Base-by-base conservation (phyloP, 2,888 invertebrate genomes). In the Minunthozetes semirufus region DNA sequence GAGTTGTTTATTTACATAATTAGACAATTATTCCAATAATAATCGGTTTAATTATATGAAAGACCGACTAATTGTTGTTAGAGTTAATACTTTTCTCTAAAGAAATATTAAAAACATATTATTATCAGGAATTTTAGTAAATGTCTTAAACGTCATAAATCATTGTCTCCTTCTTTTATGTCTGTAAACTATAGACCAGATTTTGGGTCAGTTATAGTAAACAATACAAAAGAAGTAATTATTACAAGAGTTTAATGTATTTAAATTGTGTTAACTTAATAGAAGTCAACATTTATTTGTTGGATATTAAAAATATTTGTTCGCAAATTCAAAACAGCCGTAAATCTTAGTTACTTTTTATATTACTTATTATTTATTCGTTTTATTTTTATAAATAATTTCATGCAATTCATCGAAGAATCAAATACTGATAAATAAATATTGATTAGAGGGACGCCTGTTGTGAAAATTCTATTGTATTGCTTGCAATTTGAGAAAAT, bases 141-240 rank as follows among this genome's bases (percentile, higher is more conserved):
- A 38, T 66, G 66, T 29, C n/a, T n/a, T 42, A 19, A 66, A 38
- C 42, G 66, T 29, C n/a, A 19, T 66, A 42, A 66, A 59, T 59
- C 29, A 59, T 59, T 59, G 59, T 59, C 59, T 59, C 19, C n/a
- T 19, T 50, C n/a, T 17, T 48, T 19, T n/a, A 4, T 50, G n/a
- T 50, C 50, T 17, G 27, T 33, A 22, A 66, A 66, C 27, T 33
- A 29, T 66, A 66, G 66, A 42, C 22, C 38, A 66, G 38, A 66
- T 66, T 66, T 42, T 66, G 66, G 66, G 66, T 66, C 66, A 66
- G 66, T 66, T 42, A 66, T 66, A 27, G 63, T 22, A 1, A 13
- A 66, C n/a, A 29, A 33, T 33, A 66, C n/a, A 66, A 66, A 33
- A 66, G n/a, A 50, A 59, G 59, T 29, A 27, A 27, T 59, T 8